phyloP scores from a whole-genome alignment of 2,113 vertebrate genomes.

The Meriones unguiculatus region DNA sequence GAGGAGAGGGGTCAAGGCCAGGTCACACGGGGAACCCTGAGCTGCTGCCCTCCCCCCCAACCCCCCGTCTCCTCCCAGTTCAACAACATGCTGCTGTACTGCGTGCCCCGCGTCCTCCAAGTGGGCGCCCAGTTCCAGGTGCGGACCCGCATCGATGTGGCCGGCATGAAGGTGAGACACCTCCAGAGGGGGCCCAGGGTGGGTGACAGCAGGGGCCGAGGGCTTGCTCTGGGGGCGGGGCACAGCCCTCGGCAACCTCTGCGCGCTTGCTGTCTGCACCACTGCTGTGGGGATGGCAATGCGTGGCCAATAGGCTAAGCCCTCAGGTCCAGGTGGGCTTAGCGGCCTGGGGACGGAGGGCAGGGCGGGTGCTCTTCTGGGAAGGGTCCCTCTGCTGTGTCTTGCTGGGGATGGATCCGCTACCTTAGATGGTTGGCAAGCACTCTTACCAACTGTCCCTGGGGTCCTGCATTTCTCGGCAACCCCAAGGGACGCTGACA shows the following conservation, averaged over 20 bases:
- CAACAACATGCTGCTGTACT: slow-evolving; percentile 91
- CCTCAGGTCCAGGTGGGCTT: background rate
- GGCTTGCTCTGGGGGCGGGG: background rate
- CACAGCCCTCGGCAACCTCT: fast-evolving
- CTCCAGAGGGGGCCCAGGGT: fast-evolving
- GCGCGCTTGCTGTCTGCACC: background rate
- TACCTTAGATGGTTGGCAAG: background rate
- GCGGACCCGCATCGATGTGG: slow-evolving; percentile 85
- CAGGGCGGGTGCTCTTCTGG: background rate
- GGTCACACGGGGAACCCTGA: fast-evolving
- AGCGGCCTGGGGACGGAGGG: background rate
- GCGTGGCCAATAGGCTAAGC: background rate
- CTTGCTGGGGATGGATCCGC: background rate
- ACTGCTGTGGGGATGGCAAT: background rate
- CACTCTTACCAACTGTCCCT: background rate
- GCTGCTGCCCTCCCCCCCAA: background rate
- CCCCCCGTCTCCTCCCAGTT: slow-evolving; percentile 81
- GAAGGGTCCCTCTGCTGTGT: background rate
- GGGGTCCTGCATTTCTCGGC: background rate
- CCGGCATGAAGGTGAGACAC: slow-evolving; percentile 87
- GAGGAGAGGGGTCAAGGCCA: fast-evolving
- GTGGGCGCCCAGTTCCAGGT: slow-evolving; percentile 88
- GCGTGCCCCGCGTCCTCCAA: slow-evolving; percentile 88
- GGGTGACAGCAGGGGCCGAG: too few species aligned
- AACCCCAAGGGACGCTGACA: background rate